Evolutionary conservation across 2,113 vertebrate species (phyloP).

Genomic region (Lates calcarifer): DNA sequence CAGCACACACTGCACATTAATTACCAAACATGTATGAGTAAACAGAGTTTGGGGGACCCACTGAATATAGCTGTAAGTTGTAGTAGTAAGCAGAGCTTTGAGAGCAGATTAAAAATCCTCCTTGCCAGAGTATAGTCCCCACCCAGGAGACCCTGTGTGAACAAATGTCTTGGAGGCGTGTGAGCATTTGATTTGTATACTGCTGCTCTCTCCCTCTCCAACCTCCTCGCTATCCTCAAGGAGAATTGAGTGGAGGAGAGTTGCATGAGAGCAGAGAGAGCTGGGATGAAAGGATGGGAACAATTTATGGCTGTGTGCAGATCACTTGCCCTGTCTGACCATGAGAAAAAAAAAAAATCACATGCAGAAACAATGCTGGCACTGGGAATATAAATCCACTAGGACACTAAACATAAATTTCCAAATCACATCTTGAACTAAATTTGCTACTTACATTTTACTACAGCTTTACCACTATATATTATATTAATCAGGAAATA

Average conservation of each 20-base stretch:
- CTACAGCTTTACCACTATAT: not conserved
- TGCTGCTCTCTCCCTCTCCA: not conserved
- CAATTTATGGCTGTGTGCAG: not conserved
- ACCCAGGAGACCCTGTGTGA: constrained; percentile 4
- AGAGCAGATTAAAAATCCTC: constrained; percentile 40
- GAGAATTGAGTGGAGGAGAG: constrained; percentile 37
- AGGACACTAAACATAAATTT: constrained; percentile 16
- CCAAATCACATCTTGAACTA: not conserved
- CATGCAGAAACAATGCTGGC: not conserved
- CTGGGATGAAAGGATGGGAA: constrained; percentile 2
- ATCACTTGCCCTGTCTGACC: constrained; percentile 24
- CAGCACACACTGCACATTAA: constrained; percentile 8
- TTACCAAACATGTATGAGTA: constrained; percentile 36
- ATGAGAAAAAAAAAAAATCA: constrained; percentile 6
- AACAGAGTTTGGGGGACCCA: constrained; percentile 4
- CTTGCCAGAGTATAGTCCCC: not conserved
- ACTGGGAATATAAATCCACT: not conserved
- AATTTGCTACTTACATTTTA: not conserved
- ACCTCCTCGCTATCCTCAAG: constrained; percentile 13
- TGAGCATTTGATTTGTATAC: constrained; percentile 37
- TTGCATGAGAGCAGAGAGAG: constrained; percentile 5
- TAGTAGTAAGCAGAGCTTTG: constrained; percentile 1
- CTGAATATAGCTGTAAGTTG: constrained; percentile 1
- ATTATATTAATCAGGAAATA: constrained; percentile 13
- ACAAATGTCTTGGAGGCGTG: constrained; percentile 39